phyloP scores from a whole-genome alignment of 2,888 invertebrate species.

The Meloe dianella region DNA sequence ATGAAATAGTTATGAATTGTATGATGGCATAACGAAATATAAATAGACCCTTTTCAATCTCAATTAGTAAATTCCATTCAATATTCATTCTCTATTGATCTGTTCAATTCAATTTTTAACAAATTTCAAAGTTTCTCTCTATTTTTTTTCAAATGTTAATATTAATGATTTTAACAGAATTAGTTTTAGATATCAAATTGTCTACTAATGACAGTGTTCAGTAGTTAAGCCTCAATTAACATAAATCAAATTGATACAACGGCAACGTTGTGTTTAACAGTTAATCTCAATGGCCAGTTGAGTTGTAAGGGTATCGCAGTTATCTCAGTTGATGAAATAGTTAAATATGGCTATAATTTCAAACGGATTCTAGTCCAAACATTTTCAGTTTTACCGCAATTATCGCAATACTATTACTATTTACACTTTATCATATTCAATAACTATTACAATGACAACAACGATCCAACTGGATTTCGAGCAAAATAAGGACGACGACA shows the following conservation, averaged over 20 bases:
- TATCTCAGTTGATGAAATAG: conserved; percentile 11
- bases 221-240: conserved; percentile 10
- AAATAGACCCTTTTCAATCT: background rate
- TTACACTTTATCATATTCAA: conserved; percentile 6
- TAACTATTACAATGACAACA: background rate
- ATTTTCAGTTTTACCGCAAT: background rate
- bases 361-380: conserved; percentile 1
- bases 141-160: too few species aligned
- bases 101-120: too few species aligned
- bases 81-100: too few species aligned
- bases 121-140: too few species aligned
- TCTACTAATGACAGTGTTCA: conserved; percentile 10
- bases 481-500: background rate
- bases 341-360: conserved; percentile 11
- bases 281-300: conserved; percentile 5
- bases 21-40: too few species aligned
- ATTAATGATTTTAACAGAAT: background rate
- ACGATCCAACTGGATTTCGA: background rate
- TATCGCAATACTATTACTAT: background rate
- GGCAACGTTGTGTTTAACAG: conserved; percentile 10
- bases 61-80: too few species aligned
- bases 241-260: conserved; percentile 13
- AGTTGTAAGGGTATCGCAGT: background rate
- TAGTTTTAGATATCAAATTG: background rate
- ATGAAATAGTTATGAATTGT: too few species aligned